phyloP scores from a whole-genome alignment of 2,113 vertebrate species.

The Tringa solitaria region DNA sequence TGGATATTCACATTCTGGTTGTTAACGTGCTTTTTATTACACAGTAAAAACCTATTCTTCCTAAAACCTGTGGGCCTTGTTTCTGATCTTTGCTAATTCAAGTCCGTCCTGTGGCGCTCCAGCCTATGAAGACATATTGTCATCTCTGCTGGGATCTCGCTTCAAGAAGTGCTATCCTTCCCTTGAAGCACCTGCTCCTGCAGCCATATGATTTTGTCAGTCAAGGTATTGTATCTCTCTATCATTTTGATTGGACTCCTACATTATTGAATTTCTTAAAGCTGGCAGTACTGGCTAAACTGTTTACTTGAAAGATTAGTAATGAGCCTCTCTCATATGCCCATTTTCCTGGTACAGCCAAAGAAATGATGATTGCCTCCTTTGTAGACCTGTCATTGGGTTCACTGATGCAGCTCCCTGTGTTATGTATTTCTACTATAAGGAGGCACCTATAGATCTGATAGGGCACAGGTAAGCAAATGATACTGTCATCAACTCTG shows the following conservation, averaged over 20 bases:
- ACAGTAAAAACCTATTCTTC: neutral
- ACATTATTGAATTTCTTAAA: neutral
- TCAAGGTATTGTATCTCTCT: neutral
- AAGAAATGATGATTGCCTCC: neutral
- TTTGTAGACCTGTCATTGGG: neutral
- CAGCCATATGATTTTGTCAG: neutral
- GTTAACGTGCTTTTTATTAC: neutral
- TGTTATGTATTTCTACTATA: neutral
- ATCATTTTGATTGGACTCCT: neutral
- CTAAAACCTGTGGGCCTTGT: rapidly evolving
- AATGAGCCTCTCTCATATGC: neutral
- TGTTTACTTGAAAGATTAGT: neutral
- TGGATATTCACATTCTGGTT: neutral
- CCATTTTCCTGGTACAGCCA: neutral
- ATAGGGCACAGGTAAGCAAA: neutral
- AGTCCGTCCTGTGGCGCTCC: neutral
- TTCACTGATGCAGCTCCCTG: neutral
- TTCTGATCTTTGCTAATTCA: neutral
- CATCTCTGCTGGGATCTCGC: neutral
- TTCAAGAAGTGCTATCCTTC: neutral
- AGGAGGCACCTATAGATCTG: neutral
- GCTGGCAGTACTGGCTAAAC: neutral
- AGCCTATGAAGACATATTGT: neutral
- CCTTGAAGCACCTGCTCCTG: neutral
- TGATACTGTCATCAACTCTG: neutral